Evolutionary conservation across 2,113 vertebrate species (phyloP), one percentile per base, ranked within the genome.

Genomic region (Ariopsis seemanni): DNA sequence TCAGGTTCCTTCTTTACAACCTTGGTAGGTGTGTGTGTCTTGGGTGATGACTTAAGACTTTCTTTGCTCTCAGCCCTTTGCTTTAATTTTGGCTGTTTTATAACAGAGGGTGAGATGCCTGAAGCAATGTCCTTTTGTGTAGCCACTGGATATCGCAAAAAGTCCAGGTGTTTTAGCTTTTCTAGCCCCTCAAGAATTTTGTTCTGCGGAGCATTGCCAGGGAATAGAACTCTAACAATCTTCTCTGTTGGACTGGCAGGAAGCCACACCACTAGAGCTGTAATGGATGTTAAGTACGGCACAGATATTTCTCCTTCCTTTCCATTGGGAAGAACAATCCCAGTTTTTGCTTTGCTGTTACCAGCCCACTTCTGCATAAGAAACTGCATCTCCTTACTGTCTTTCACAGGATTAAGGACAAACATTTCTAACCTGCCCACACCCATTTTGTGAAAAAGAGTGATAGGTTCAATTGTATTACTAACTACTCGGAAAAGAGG

Each of bases 351-450:
- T 91, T 99, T 99, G 91, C 98, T 99, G 85, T 99, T 99, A 0
- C 98, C 98, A 15, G 98, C 97, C 98, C 98, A 99, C 90, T 98
- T 99, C 71, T 99, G 98, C 98, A 99, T 99, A 87, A 99, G 95
- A 91, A 99, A 99, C 83, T 99, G 98, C 98, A 99, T 99, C 93
- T 99, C 98, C 92, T 99, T 99, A 92, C 98, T 99, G 91, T 99
- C 98, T 90, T 97, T 98, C 69, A 99, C 97, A 4, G 98, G 98
- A 88, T 99, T 99, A 82, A 99, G 95, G 84, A 99, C 90, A 11
- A 98, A 99, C 97, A 99, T 99, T 91, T 99, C 98, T 91, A 99
- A 93, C 83, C 95, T 96, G 5, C 98, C 98, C 90, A 99, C 98
- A 58, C 98, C 98, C 97, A 99, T 97, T 91, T 99, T 99, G 92